These are phyloP conservation scores for Dascillus cervinus DNA, from an alignment of 2,888 invertebrate genomes.

Conservation along the genomic window DNA sequence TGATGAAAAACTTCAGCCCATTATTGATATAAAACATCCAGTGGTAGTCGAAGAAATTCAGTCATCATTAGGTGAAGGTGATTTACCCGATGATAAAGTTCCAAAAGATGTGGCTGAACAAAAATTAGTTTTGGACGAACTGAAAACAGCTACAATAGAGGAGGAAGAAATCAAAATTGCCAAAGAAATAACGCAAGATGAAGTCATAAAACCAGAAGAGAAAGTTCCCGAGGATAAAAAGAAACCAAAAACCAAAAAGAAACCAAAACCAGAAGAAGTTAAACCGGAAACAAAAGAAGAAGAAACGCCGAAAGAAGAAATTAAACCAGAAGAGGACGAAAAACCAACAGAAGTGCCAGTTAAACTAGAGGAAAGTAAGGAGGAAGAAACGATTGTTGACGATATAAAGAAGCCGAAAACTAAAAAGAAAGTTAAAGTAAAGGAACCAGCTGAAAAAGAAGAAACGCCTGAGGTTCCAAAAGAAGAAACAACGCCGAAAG, in stretches of 20 bases:
- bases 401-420: neutral
- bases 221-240: constrained; percentile 7
- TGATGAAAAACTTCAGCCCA: no score
- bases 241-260: constrained; percentile 6
- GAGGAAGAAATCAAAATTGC: constrained; percentile 3
- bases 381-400: constrained; percentile 16
- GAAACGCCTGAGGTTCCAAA: constrained; percentile 15
- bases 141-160: neutral
- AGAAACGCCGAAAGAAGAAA: constrained; percentile 34
- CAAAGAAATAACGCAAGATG: constrained; percentile 3
- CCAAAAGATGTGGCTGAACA: neutral
- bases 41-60: no score
- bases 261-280: constrained; percentile 9
- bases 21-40: no score
- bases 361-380: constrained; percentile 19
- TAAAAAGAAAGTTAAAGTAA: neutral
- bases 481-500: constrained; percentile 19
- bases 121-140: neutral
- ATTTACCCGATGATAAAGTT: neutral
- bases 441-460: constrained; percentile 9
- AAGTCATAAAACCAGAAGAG: constrained; percentile 7
- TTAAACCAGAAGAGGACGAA: constrained; percentile 28
- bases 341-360: constrained; percentile 19
- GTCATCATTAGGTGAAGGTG: neutral
- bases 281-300: constrained; percentile 16